Percentiles rank a stretch among this genome's conserved stretches.
Evolutionary conservation across 1,140 invertebrate species (phyloP).

Genomic region (Marisa cornuarietis): DNA sequence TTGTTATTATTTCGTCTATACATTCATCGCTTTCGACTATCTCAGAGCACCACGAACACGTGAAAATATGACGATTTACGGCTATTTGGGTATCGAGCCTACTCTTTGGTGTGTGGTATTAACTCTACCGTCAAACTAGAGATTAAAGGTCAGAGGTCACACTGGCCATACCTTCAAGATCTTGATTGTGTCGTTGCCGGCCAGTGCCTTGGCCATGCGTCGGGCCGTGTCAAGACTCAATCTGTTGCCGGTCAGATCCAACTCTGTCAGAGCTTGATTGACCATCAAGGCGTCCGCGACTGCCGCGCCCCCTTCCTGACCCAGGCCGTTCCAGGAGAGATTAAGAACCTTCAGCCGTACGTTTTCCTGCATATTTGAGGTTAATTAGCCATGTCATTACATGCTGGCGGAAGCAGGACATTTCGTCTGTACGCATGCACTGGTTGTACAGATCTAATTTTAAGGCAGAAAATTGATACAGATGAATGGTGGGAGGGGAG

Average conservation of each 20-base stretch:
- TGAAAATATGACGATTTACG: too few relatives aligned
- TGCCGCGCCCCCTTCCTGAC: slow-evolving; percentile 57
- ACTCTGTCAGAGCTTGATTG: slow-evolving; percentile 58
- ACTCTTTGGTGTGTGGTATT: too few relatives aligned
- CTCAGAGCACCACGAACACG: background rate
- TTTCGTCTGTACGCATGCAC: too few relatives aligned
- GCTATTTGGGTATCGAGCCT: too few relatives aligned
- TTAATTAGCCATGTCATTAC: background rate
- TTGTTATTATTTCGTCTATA: too few relatives aligned
- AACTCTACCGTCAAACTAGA: too few relatives aligned
- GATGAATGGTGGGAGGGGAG: too few relatives aligned
- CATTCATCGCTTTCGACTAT: too few relatives aligned
- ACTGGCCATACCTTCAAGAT: slow-evolving; percentile 53
- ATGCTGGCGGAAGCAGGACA: background rate
- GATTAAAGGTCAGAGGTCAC: too few relatives aligned
- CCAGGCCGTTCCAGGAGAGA: slow-evolving; percentile 65
- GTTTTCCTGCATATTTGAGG: slow-evolving; percentile 55
- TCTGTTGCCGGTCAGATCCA: slow-evolving; percentile 63
- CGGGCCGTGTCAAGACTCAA: slow-evolving; percentile 52
- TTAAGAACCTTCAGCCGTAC: slow-evolving; percentile 61
- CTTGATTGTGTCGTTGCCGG: slow-evolving; percentile 59
- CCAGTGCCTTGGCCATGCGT: slow-evolving; percentile 59
- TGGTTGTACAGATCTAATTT: too few relatives aligned
- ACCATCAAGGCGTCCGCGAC: slow-evolving; percentile 59
- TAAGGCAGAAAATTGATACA: too few relatives aligned